phyloP scores from a whole-genome alignment of 1,140 invertebrate species.

The Sogatella furcifera region DNA sequence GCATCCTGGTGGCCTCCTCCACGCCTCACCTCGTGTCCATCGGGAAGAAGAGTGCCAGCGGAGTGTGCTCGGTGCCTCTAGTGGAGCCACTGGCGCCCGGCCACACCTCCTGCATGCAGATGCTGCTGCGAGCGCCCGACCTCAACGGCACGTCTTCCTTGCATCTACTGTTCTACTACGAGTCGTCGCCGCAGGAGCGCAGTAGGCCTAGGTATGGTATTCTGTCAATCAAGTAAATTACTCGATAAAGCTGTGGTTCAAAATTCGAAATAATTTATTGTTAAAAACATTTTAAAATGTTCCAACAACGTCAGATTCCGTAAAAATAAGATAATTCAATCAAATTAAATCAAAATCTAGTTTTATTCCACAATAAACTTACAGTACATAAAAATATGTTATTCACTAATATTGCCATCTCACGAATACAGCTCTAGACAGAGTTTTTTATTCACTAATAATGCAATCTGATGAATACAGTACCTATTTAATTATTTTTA shows the following conservation, averaged over 20 bases:
- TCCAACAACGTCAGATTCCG: too few species aligned
- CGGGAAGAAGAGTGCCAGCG: conserved; percentile 29
- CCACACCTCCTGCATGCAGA: neutral
- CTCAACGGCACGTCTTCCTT: conserved; percentile 48
- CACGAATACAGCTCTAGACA: too few species aligned
- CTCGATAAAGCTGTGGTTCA: conserved; percentile 8
- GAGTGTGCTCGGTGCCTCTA: conserved; percentile 24
- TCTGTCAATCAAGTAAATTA: conserved; percentile 3
- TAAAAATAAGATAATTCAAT: too few species aligned
- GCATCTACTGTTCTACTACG: conserved; percentile 55
- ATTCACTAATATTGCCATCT: too few species aligned
- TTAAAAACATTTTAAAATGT: too few species aligned
- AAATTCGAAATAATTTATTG: conserved; percentile 5
- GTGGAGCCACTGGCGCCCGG: conserved; percentile 9
- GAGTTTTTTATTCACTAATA: too few species aligned
- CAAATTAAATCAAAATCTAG: too few species aligned
- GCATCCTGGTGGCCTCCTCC: conserved; percentile 52
- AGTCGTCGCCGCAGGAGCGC: conserved; percentile 27
- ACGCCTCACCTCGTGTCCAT: conserved; percentile 56
- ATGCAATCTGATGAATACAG: too few species aligned
- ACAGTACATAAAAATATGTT: too few species aligned
- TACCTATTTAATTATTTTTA: too few species aligned
- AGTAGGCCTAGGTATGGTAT: neutral
- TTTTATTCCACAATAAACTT: too few species aligned
- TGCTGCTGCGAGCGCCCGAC: conserved; percentile 24